phyloP scores from a whole-genome alignment of 2,797 vertebrate species.

The Rhadinocentrus ornatus region DNA sequence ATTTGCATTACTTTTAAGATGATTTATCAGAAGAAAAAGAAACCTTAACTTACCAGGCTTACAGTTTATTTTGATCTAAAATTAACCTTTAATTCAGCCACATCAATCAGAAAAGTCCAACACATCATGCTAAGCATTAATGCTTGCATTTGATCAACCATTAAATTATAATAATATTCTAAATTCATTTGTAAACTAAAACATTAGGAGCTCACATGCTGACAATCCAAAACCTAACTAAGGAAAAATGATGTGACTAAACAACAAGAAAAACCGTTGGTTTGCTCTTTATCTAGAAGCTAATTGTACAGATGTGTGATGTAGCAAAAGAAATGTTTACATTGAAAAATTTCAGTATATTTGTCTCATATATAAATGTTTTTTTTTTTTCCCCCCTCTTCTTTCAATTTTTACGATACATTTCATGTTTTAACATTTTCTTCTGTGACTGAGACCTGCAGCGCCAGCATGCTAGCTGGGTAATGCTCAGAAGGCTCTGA shows the following conservation, averaged over 20 bases:
- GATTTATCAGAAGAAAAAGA: background rate
- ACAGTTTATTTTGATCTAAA: slow-evolving; percentile 1
- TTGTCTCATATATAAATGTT: background rate
- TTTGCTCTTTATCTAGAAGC: background rate
- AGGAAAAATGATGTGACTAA: background rate
- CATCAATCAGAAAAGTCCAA: background rate
- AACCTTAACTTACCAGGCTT: background rate
- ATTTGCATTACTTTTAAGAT: no score
- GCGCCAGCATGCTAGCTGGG: background rate
- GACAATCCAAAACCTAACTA: background rate
- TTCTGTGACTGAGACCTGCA: background rate
- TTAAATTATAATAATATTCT: background rate
- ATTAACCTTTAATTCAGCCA: background rate
- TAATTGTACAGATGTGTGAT: background rate
- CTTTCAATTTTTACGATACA: background rate
- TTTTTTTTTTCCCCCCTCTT: background rate
- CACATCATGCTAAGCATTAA: background rate
- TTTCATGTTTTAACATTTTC: background rate
- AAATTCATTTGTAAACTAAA: background rate
- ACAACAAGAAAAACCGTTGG: background rate
- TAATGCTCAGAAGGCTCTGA: slow-evolving; percentile 89
- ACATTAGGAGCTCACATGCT: background rate
- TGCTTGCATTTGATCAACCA: no score
- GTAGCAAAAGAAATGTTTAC: background rate
- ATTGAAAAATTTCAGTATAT: slow-evolving; percentile 5